A percentile compares a stretch with the other conserved stretches of the same genome.
Conservation (phyloP, 2,888 invertebrate species). For the Mythimna loreyi region DNA sequence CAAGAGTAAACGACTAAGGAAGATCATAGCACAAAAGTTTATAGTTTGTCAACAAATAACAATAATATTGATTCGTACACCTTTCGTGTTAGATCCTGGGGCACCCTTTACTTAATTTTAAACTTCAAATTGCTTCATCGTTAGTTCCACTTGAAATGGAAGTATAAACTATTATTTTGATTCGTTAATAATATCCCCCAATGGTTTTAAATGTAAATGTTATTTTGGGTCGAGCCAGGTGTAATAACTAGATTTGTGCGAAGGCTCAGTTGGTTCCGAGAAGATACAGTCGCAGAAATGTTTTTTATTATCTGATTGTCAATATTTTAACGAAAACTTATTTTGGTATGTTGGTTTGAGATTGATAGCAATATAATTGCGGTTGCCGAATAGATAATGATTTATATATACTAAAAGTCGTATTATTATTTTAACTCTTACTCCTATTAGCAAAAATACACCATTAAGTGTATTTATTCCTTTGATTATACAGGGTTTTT, state of each 20-base stretch:
- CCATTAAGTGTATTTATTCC: too few species aligned
- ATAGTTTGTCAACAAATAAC: neutral
- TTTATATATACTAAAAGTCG: too few species aligned
- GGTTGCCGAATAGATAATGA: too few species aligned
- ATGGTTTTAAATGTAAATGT: constrained; percentile 54
- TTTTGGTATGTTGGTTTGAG: too few species aligned
- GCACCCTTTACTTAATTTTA: constrained; percentile 13
- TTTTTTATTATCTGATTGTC: constrained; percentile 9
- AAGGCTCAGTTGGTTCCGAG: constrained; percentile 15
- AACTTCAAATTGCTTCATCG: constrained; percentile 50
- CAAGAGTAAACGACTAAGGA: too few species aligned
- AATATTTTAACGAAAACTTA: neutral
- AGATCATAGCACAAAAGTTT: too few species aligned
- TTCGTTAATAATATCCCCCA: constrained; percentile 49
- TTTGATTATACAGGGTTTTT: too few species aligned
- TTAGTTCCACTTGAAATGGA: constrained; percentile 32
- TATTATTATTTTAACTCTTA: too few species aligned
- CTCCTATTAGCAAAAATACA: too few species aligned
- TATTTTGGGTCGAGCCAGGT: constrained; percentile 47
- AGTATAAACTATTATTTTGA: constrained; percentile 51
- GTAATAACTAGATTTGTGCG: constrained; percentile 30
- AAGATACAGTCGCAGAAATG: constrained; percentile 1
- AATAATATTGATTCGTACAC: constrained; percentile 11
- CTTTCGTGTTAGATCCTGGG: neutral
- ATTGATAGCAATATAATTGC: too few species aligned